A percentile compares a stretch with the other conserved stretches of the same genome.
Conservation (phyloP, 2,113 vertebrate species). For the Nothoprocta perdicaria region DNA sequence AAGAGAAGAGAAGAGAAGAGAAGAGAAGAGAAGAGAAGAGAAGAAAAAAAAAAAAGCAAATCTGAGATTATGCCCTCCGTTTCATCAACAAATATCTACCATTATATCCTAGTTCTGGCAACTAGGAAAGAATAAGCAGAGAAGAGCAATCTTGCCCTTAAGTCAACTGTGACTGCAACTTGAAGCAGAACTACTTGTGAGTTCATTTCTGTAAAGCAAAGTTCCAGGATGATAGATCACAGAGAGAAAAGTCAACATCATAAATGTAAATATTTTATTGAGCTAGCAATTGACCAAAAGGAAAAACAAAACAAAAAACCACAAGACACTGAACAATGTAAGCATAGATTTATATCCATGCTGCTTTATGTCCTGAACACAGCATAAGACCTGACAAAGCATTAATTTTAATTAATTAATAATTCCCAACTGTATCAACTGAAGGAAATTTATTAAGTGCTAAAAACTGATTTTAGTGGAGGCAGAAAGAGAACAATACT, state of each 20-base stretch:
- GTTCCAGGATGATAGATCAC: not conserved
- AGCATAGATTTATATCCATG: not conserved
- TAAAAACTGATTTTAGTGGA: not conserved
- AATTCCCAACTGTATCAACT: not conserved
- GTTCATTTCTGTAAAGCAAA: not conserved
- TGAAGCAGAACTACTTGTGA: not conserved
- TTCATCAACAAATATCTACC: not conserved
- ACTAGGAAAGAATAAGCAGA: not conserved
- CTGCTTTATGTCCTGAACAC: not conserved
- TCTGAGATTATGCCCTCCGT: not conserved
- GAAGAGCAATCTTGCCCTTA: not conserved
- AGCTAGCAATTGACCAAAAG: not conserved
- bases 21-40: too few species aligned
- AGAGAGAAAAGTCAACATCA: not conserved
- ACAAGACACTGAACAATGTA: not conserved
- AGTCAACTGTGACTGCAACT: not conserved
- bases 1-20: too few species aligned
- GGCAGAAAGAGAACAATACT: not conserved
- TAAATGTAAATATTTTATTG: not conserved
- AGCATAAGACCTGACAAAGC: not conserved
- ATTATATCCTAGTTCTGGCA: not conserved
- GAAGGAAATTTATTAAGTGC: not conserved
- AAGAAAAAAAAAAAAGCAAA: too few species aligned
- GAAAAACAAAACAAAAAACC: not conserved
- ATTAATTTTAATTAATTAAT: not conserved